phyloP scores from a whole-genome alignment of 64 coral and sea anemone species.

The Platygyra sinensis region DNA sequence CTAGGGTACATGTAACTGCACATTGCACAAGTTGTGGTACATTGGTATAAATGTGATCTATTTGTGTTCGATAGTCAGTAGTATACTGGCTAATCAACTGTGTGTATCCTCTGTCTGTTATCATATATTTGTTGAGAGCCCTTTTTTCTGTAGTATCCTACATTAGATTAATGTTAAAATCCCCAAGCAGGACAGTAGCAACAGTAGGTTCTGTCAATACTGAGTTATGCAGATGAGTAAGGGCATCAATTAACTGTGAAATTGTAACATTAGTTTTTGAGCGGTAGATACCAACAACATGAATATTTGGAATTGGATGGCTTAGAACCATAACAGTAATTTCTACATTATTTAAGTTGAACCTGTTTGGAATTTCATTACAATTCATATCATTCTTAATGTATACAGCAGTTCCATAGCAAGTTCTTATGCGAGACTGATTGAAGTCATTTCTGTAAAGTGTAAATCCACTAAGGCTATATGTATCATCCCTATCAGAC shows the following conservation, averaged over 20 bases:
- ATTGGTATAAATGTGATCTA: background rate
- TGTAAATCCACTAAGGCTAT: background rate
- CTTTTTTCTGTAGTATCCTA: background rate
- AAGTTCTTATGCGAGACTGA: background rate
- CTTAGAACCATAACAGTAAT: background rate
- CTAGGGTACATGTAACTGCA: background rate
- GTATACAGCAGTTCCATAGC: background rate
- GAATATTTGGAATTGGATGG: background rate
- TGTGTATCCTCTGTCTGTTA: background rate
- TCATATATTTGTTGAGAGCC: background rate
- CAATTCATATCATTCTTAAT: conserved; percentile 4
- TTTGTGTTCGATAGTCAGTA: background rate
- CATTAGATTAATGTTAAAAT: background rate
- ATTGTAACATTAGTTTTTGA: background rate
- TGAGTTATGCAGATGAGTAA: background rate
- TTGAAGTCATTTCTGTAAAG: conserved; percentile 16
- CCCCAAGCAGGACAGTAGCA: background rate
- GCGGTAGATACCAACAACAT: background rate
- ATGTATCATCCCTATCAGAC: background rate
- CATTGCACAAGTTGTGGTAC: background rate
- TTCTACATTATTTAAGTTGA: background rate
- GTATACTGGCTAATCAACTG: background rate
- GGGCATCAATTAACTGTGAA: background rate
- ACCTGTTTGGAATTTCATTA: background rate
- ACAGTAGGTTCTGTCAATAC: background rate